These are phyloP conservation scores for Zaprionus ghesquierei DNA, from an alignment of 1,140 invertebrate species.

Conservation along the genomic window DNA sequence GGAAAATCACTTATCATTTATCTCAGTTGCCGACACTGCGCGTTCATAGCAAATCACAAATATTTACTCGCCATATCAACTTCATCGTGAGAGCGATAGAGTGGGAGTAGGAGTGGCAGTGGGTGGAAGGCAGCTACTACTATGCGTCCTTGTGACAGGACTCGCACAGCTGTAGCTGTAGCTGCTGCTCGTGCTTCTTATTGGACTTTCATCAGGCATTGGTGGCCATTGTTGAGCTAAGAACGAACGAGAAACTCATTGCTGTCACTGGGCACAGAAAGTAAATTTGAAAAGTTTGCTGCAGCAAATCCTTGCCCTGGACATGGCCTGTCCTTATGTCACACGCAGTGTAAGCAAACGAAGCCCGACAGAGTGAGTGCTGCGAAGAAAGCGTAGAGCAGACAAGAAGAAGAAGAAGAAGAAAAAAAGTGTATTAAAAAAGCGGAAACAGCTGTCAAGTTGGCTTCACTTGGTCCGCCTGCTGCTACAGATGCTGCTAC, in stretches of 20 bases:
- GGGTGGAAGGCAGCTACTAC: too few species aligned
- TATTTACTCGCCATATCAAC: slow-evolving; percentile 79
- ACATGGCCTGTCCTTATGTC: slow-evolving; percentile 41
- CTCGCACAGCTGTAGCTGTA: not conserved
- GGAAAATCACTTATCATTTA: slow-evolving; percentile 79
- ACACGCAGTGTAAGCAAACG: slow-evolving; percentile 58
- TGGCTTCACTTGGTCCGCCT: slow-evolving; percentile 45
- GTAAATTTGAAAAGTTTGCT: slow-evolving; percentile 77
- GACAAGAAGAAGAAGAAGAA: not conserved
- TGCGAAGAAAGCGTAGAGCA: slow-evolving; percentile 15
- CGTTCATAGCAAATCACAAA: slow-evolving; percentile 79
- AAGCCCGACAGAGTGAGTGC: slow-evolving; percentile 41
- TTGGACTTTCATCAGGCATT: slow-evolving; percentile 71
- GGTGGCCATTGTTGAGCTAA: slow-evolving; percentile 35
- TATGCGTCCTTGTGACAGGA: not conserved
- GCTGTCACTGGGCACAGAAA: slow-evolving; percentile 63
- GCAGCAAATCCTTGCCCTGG: slow-evolving; percentile 61
- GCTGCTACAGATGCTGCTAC: slow-evolving; percentile 2
- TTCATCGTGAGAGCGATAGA: slow-evolving; percentile 60
- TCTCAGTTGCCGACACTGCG: slow-evolving; percentile 46
- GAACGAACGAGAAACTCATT: slow-evolving; percentile 75
- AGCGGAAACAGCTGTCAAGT: slow-evolving; percentile 78
- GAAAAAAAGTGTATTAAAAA: slow-evolving; percentile 74
- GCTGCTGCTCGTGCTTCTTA: slow-evolving; percentile 50
- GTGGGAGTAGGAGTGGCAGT: not conserved